phyloP scores from a whole-genome alignment of 2,888 invertebrate genomes.

The Polydrusus tereticollis region DNA sequence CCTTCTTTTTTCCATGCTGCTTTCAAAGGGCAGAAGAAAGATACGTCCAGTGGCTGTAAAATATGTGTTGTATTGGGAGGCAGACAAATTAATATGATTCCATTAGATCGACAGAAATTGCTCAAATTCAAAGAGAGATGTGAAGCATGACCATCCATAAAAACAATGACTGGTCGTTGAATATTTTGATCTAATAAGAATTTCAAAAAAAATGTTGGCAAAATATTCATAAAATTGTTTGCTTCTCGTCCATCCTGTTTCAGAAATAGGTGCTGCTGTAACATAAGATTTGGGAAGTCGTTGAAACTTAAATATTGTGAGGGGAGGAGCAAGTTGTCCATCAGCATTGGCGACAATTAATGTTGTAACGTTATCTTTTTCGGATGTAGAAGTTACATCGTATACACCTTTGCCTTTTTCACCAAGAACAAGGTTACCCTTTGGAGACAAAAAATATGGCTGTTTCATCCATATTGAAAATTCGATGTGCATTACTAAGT shows the following conservation, averaged over 20 bases:
- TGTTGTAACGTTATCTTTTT: too few species aligned
- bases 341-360: slow-evolving; percentile 35
- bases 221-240: too few species aligned
- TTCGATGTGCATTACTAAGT: neutral
- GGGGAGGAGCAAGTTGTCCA: slow-evolving; percentile 20
- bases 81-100: too few species aligned
- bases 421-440: slow-evolving; percentile 32
- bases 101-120: slow-evolving; percentile 18
- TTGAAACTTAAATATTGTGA: neutral
- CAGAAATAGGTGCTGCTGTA: slow-evolving; percentile 39
- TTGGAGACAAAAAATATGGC: slow-evolving; percentile 41
- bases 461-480: slow-evolving; percentile 43
- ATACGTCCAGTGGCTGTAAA: neutral
- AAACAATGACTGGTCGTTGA: slow-evolving; percentile 24
- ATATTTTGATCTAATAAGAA: slow-evolving; percentile 24
- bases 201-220: slow-evolving; percentile 26
- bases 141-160: slow-evolving; percentile 35
- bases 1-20: slow-evolving; percentile 25
- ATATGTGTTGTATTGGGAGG: too few species aligned
- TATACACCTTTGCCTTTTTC: slow-evolving; percentile 27
- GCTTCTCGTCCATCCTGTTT: slow-evolving; percentile 46
- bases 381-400: slow-evolving; percentile 43
- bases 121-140: slow-evolving; percentile 37
- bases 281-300: slow-evolving; percentile 20
- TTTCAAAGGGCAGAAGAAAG: slow-evolving; percentile 33